These are phyloP conservation scores for Gymnocephalus cernua DNA, from an alignment of 2,113 vertebrate genomes.

Conservation along the genomic window DNA sequence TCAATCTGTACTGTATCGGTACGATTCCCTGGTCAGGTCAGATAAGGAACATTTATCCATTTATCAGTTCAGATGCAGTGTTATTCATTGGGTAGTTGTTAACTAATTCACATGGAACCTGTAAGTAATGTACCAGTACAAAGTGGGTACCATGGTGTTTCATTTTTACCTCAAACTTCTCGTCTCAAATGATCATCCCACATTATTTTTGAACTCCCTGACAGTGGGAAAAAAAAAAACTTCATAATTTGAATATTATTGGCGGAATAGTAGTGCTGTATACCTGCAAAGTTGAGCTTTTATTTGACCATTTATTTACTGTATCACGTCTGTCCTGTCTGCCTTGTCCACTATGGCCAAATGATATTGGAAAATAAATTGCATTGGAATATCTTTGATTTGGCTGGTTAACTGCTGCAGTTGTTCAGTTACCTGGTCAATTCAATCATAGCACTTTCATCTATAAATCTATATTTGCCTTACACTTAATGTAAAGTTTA, in stretches of 20 bases:
- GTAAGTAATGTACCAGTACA: background rate
- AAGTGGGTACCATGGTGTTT: background rate
- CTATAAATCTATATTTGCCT: conserved; percentile 1
- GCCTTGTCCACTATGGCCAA: background rate
- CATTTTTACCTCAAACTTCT: background rate
- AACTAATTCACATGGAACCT: background rate
- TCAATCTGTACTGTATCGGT: background rate
- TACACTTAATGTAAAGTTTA: background rate
- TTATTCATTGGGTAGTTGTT: background rate
- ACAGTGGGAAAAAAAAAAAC: background rate
- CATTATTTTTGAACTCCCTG: background rate
- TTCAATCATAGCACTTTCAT: background rate
- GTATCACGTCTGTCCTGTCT: background rate
- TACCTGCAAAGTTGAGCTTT: background rate
- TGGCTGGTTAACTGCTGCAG: background rate
- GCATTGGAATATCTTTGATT: background rate
- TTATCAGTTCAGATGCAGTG: background rate
- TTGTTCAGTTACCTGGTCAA: background rate
- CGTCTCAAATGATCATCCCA: background rate
- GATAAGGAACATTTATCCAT: background rate
- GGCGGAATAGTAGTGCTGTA: background rate
- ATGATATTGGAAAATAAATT: background rate
- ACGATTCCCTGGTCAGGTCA: background rate
- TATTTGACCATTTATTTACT: background rate
- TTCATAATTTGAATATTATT: background rate